Evolutionary conservation across 2,888 invertebrate genomes (phyloP).

Genomic region (Andrena trimmerana): DNA sequence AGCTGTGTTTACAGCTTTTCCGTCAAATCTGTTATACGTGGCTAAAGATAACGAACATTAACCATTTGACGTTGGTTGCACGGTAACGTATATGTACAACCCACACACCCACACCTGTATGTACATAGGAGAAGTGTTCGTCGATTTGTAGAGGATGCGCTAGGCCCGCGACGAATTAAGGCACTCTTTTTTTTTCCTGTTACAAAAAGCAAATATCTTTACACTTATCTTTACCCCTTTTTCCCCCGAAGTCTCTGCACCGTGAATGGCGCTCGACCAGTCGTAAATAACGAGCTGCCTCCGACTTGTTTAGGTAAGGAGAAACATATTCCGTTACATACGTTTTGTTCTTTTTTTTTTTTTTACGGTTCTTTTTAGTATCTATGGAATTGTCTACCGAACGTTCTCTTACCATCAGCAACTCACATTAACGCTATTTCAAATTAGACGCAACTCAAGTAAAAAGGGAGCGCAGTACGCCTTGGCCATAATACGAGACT

Average conservation of each 20-base stretch:
- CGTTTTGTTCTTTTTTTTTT: not conserved
- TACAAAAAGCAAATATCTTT: slow-evolving; percentile 19
- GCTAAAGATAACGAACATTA: slow-evolving; percentile 46
- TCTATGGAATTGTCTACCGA: slow-evolving; percentile 5
- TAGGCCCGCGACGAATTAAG: slow-evolving; percentile 36
- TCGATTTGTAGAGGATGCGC: slow-evolving; percentile 24
- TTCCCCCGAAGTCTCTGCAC: slow-evolving; percentile 19
- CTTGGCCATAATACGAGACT: slow-evolving; percentile 32
- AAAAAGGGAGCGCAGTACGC: slow-evolving; percentile 32
- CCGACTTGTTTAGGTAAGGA: slow-evolving; percentile 54
- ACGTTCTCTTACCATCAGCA: not conserved
- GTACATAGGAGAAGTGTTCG: not conserved
- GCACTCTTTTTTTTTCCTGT: not conserved
- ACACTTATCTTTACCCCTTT: slow-evolving; percentile 18
- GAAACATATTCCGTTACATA: slow-evolving; percentile 35
- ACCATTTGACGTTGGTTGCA: slow-evolving; percentile 30
- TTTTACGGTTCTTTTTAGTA: slow-evolving; percentile 15
- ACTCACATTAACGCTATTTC: slow-evolving; percentile 41
- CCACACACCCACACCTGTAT: slow-evolving; percentile 2
- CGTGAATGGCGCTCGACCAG: slow-evolving; percentile 20
- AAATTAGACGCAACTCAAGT: slow-evolving; percentile 46
- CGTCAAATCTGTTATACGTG: slow-evolving; percentile 35
- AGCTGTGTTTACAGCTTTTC: slow-evolving; percentile 43
- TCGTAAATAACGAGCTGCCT: slow-evolving; percentile 22
- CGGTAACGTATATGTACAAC: slow-evolving; percentile 41